Evolutionary conservation across 1,140 invertebrate genomes (phyloP), one percentile per base, ranked within the genome.

Genomic region (Elysia chlorotica): DNA sequence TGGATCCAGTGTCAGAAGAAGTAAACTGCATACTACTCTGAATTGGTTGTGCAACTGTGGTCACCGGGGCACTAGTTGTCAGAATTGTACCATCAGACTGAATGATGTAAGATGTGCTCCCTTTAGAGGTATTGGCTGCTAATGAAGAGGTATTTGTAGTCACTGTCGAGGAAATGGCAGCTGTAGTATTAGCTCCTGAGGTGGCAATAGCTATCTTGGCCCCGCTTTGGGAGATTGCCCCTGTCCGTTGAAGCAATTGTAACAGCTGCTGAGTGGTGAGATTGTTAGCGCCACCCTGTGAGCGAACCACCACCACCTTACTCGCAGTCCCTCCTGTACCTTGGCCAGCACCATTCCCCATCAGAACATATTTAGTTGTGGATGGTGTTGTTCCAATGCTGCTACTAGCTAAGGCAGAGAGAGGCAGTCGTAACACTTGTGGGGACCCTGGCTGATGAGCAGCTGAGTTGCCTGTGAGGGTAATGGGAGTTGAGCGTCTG

Each of bases 231-330:
- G 35, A 41, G 28, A 71, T 71, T 21, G 69, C 69, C 5, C 69
- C 69, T 6, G 69, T 30, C 1, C 69, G 69, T n/a, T 71, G 69
- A 38, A 71, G 69, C 5, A 71, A 33, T 59, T 71, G 69, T 5
- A 71, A 33, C 21, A 71, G 30, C 38, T 71, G 57, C 14, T 48
- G 10, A 4, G 69, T 37, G 23, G 69, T 41, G 23, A 71, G 30
- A n/a, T 63, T 62, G 36, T 28, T 36, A 30, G 59, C 14, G 30
- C 69, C 69, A 30, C 59, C 69, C 28, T 62, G 69, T 14, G 69
- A 71, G 10, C 59, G 33, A 25, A 71, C 57, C 19, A 71, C 59
- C 25, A 71, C 38, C 3, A 71, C 69, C 37, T 71, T 71, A 14
- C 38, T 71, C 1, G 54, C 28, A 25, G 28, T 31, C 1, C 53